Evolutionary conservation across 2,888 invertebrate genomes (phyloP).

Genomic region (Chelonus formosanus): DNA sequence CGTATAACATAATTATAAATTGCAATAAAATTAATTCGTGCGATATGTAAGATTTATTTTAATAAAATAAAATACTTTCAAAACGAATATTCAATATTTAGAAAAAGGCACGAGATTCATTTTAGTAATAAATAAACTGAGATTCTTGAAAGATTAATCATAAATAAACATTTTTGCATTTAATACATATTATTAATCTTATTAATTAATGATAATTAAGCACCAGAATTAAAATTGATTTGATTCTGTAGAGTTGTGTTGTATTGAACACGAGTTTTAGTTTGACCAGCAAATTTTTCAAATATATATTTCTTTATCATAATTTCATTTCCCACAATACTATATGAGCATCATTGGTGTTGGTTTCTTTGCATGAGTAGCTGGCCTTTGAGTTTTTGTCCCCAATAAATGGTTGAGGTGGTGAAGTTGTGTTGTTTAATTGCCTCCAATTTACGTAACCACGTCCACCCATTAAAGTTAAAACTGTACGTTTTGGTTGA

Average conservation of each 20-base stretch:
- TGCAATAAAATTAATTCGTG: neutral
- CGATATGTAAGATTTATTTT: neutral
- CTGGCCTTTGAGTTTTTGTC: conserved; percentile 59
- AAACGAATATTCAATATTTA: conserved; percentile 1
- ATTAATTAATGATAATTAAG: neutral
- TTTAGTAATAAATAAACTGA: neutral
- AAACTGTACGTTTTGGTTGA: conserved; percentile 76
- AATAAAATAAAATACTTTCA: neutral
- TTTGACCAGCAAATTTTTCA: too few species aligned
- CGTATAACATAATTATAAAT: conserved; percentile 10
- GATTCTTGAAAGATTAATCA: neutral
- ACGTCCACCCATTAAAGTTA: conserved; percentile 87
- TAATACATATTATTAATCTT: neutral
- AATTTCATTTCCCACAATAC: conserved; percentile 90
- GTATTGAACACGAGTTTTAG: too few species aligned
- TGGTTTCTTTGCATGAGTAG: conserved; percentile 71
- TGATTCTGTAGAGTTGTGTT: too few species aligned
- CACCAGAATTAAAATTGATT: too few species aligned
- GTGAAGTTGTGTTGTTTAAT: conserved; percentile 57
- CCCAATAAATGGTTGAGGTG: conserved; percentile 20
- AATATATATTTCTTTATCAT: conserved; percentile 63
- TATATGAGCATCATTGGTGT: conserved; percentile 87
- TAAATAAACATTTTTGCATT: conserved; percentile 7
- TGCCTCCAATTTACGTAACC: conserved; percentile 90
- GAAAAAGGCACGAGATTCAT: conserved; percentile 20